These are phyloP conservation scores for Mormyrus iriodes DNA, from an alignment of 2,113 vertebrate genomes.

Conservation along the genomic window DNA sequence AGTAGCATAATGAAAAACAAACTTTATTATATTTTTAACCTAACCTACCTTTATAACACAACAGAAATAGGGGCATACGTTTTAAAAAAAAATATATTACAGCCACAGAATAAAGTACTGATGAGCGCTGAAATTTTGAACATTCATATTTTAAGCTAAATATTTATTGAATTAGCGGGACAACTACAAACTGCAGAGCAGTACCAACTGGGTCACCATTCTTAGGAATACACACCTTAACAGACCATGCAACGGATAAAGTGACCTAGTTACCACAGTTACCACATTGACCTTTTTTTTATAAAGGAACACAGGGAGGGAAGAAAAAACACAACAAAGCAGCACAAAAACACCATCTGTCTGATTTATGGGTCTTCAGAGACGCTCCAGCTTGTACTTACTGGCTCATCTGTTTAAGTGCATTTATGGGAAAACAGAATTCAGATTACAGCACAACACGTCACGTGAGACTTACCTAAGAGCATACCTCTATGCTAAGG, in stretches of 20 bases:
- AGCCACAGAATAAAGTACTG: background rate
- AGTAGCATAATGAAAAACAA: background rate
- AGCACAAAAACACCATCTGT: background rate
- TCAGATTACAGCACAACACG: background rate
- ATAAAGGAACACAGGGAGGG: slow-evolving; percentile 26
- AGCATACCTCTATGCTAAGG: background rate
- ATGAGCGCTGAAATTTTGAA: background rate
- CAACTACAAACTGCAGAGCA: slow-evolving; percentile 40
- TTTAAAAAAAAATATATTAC: background rate
- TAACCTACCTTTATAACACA: background rate
- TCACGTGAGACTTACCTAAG: background rate
- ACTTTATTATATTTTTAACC: background rate
- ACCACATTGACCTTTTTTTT: slow-evolving; percentile 10
- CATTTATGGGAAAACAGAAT: slow-evolving; percentile 1
- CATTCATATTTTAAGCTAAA: background rate
- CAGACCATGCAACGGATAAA: background rate
- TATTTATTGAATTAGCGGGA: slow-evolving; percentile 20
- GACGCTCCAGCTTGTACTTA: background rate
- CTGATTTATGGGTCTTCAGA: background rate
- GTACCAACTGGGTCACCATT: slow-evolving; percentile 46
- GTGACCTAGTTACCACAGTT: slow-evolving; percentile 5
- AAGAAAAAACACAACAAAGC: background rate
- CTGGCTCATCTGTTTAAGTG: background rate
- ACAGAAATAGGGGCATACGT: background rate
- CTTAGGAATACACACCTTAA: slow-evolving; percentile 34